Percentiles rank a stretch among this genome's conserved stretches.
phyloP scores from a whole-genome alignment of 2,888 invertebrate species.

The Trichopoda pennipes region DNA sequence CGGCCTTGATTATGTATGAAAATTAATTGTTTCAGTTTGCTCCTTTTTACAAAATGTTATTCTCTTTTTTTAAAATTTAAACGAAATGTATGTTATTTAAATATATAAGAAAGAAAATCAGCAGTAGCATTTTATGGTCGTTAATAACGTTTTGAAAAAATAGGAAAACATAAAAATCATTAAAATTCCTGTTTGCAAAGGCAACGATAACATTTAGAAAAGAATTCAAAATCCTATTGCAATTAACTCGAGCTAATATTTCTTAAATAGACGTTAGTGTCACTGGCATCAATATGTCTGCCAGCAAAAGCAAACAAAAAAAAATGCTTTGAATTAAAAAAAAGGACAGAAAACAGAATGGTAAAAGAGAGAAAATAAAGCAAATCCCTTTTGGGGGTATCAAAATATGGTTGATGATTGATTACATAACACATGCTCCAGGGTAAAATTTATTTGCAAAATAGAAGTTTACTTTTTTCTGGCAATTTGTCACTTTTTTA shows the following conservation, averaged over 20 bases:
- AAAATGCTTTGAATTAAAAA: background rate
- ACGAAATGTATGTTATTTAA: too few relatives aligned
- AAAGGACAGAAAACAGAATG: background rate
- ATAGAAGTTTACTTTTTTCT: conserved; percentile 39
- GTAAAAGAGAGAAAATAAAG: conserved; percentile 1
- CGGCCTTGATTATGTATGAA: conserved; percentile 41
- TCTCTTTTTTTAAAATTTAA: too few relatives aligned
- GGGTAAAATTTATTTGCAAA: conserved; percentile 57
- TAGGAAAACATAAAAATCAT: background rate
- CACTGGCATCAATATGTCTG: conserved; percentile 24
- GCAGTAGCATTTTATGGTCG: too few relatives aligned
- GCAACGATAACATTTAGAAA: background rate
- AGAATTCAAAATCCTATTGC: background rate
- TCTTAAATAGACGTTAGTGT: background rate
- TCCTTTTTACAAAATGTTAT: background rate
- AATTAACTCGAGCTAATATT: too few relatives aligned
- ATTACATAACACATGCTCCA: conserved; percentile 61
- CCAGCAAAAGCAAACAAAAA: background rate
- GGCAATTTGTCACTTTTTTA: conserved; percentile 61
- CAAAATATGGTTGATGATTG: conserved; percentile 57
- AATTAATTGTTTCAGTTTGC: conserved; percentile 16
- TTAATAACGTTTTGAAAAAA: too few relatives aligned
- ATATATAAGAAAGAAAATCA: too few relatives aligned
- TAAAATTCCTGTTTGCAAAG: background rate
- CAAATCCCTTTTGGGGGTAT: conserved; percentile 39